Evolutionary conservation across 2,888 invertebrate species (phyloP).

Genomic region (Drosophila pseudotakahashii): DNA sequence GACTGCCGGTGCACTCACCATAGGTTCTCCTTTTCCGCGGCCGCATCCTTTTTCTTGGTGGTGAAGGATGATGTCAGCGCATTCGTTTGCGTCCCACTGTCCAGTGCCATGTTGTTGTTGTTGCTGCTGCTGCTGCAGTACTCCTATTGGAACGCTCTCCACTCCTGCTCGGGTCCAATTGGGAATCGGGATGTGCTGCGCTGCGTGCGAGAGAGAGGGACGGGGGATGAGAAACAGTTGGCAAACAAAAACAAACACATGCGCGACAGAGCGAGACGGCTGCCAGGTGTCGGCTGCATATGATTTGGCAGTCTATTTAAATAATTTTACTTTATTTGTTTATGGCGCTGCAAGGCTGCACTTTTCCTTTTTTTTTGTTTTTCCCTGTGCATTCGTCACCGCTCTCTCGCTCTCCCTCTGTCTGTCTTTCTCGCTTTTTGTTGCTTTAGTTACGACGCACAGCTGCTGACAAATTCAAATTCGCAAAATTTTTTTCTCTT

Average conservation of each 20-base stretch:
- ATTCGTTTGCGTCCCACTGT: slow-evolving; percentile 81
- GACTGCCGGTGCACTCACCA: slow-evolving; percentile 71
- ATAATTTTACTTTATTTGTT: slow-evolving; percentile 43
- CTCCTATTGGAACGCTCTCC: slow-evolving; percentile 17
- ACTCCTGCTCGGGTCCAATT: slow-evolving; percentile 26
- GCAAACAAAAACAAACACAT: slow-evolving; percentile 40
- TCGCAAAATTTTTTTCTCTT: slow-evolving; percentile 23
- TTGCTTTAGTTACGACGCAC: slow-evolving; percentile 40
- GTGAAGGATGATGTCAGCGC: slow-evolving; percentile 83
- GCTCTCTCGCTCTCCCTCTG: slow-evolving; percentile 1
- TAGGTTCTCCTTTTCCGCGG: slow-evolving; percentile 81
- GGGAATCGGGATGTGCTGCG: slow-evolving; percentile 12
- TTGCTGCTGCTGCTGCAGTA: slow-evolving; percentile 5
- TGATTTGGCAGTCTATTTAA: slow-evolving; percentile 55
- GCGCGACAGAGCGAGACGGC: slow-evolving; percentile 28
- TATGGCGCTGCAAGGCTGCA: slow-evolving; percentile 19
- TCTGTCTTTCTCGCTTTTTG: slow-evolving; percentile 8
- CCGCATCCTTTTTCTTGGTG: slow-evolving; percentile 82
- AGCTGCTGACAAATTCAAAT: slow-evolving; percentile 34
- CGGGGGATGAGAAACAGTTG: slow-evolving; percentile 37
- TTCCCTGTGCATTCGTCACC: slow-evolving; percentile 25
- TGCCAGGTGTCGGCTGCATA: slow-evolving; percentile 42
- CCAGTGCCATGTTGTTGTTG: slow-evolving; percentile 76
- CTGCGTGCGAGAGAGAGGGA: slow-evolving; percentile 11
- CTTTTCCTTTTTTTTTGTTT: slow-evolving; percentile 15